Evolutionary conservation across 1,140 invertebrate species (phyloP).

Genomic region (Lethrus apterus): DNA sequence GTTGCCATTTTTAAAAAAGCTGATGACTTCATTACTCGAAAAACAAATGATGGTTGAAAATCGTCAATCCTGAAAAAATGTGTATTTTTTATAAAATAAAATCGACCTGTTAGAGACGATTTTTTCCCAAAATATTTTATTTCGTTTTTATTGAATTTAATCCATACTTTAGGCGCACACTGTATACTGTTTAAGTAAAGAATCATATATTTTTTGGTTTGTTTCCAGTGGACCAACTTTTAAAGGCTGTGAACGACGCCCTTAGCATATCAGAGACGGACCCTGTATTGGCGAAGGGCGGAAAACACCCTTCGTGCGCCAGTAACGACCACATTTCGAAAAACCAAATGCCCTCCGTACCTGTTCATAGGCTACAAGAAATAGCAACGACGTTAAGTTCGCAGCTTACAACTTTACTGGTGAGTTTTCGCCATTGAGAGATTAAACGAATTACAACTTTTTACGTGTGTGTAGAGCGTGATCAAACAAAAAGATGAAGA

Average conservation of each 20-base stretch:
- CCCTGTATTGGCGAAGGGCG: constrained; percentile 35
- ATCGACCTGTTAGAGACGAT: too few species aligned
- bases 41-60: too few species aligned
- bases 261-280: constrained; percentile 46
- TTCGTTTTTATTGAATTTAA: too few species aligned
- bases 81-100: too few species aligned
- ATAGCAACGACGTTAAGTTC: constrained; percentile 48
- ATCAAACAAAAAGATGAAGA: constrained; percentile 70
- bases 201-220: too few species aligned
- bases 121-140: too few species aligned
- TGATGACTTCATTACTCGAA: too few species aligned
- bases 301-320: constrained; percentile 28
- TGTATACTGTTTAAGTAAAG: too few species aligned
- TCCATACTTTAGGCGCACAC: too few species aligned
- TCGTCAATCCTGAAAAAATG: too few species aligned
- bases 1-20: too few species aligned
- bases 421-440: constrained; percentile 34
- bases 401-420: constrained; percentile 53
- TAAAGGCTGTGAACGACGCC: constrained; percentile 44
- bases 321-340: constrained; percentile 32
- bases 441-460: too few species aligned
- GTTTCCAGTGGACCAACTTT: constrained; percentile 43
- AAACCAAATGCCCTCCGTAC: constrained; percentile 44
- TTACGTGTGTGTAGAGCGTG: constrained; percentile 49
- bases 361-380: constrained; percentile 45